phyloP scores from a whole-genome alignment of 2,113 vertebrate genomes.

The Scophthalmus maximus region DNA sequence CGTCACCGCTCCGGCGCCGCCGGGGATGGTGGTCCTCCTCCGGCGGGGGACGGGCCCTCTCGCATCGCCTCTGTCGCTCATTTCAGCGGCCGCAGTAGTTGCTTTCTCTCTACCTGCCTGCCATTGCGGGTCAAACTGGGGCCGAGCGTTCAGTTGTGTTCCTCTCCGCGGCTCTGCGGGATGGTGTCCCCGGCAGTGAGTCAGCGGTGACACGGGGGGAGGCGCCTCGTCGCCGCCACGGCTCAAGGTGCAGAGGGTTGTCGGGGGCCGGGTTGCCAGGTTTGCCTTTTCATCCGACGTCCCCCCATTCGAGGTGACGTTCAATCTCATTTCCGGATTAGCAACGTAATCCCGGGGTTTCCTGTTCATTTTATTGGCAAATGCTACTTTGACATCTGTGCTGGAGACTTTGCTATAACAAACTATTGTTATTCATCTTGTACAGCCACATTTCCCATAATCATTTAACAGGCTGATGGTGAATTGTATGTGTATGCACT shows the following conservation, averaged over 20 bases:
- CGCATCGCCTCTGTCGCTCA: slow-evolving; percentile 78
- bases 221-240: slow-evolving; percentile 4
- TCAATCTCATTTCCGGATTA: slow-evolving; percentile 11
- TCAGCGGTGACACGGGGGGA: too few relatives aligned
- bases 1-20: slow-evolving; percentile 29
- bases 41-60: slow-evolving; percentile 69
- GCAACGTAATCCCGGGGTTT: neutral
- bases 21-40: slow-evolving; percentile 78
- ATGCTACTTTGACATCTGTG: too few relatives aligned
- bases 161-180: too few relatives aligned
- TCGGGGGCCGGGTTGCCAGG: slow-evolving; percentile 65
- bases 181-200: too few relatives aligned
- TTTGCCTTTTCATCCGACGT: slow-evolving; percentile 43
- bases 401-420: too few relatives aligned
- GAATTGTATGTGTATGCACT: too few relatives aligned
- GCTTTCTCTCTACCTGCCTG: slow-evolving; percentile 13
- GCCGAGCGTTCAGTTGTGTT: too few relatives aligned
- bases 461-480: too few relatives aligned
- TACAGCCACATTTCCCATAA: too few relatives aligned
- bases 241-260: slow-evolving; percentile 57
- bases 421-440: too few relatives aligned
- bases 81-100: slow-evolving; percentile 44
- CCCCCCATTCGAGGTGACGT: slow-evolving; percentile 32
- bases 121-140: slow-evolving; percentile 41
- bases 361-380: neutral